A percentile compares a stretch with the other conserved stretches of the same genome.
Evolutionary conservation across 2,113 vertebrate species (phyloP).

Genomic region (Meles meles): DNA sequence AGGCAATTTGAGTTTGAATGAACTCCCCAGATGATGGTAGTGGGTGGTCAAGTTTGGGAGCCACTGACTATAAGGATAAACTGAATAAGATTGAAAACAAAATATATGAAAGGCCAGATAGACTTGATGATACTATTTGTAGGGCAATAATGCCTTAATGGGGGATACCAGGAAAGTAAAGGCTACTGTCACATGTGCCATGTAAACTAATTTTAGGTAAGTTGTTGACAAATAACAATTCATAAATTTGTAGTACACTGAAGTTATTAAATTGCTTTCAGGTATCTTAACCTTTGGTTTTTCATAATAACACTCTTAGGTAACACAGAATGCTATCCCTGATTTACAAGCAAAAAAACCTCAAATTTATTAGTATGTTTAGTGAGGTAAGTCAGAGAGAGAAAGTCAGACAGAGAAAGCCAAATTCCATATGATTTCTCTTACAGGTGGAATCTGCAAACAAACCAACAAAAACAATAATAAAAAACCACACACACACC

Average conservation of each 20-base stretch:
- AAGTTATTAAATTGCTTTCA: not conserved
- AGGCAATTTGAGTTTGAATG: not conserved
- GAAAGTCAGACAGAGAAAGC: not conserved
- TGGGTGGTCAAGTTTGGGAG: not conserved
- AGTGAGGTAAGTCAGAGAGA: not conserved
- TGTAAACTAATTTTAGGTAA: not conserved
- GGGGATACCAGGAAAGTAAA: not conserved
- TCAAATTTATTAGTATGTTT: not conserved
- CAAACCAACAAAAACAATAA: not conserved
- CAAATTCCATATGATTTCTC: not conserved
- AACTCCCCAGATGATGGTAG: not conserved
- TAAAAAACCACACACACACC: not conserved
- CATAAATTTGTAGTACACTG: not conserved
- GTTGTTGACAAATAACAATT: not conserved
- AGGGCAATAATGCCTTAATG: not conserved
- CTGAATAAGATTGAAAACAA: not conserved
- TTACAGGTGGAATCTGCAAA: not conserved
- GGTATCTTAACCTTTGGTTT: not conserved
- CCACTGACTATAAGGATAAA: not conserved
- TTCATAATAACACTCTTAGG: not conserved
- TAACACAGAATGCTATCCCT: not conserved
- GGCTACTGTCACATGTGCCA: not conserved
- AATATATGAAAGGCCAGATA: not conserved
- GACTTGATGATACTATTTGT: not conserved
- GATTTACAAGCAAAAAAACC: not conserved